Conservation (phyloP, 2,797 vertebrate genomes). For the Amblyraja radiata region DNA sequence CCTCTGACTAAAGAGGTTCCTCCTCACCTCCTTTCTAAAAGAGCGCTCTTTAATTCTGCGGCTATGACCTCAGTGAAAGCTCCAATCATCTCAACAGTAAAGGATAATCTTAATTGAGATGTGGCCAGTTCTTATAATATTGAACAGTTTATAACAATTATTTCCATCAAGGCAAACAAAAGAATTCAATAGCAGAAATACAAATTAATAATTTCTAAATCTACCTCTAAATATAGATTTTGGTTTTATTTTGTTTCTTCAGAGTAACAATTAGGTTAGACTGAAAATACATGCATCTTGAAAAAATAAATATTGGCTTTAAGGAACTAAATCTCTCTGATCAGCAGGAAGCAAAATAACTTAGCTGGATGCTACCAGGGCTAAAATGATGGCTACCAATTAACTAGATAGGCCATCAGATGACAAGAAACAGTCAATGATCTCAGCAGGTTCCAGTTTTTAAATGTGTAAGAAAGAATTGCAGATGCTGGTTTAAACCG, state of each 20-base stretch:
- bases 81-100: no score
- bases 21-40: no score
- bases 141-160: no score
- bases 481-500: no score
- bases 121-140: no score
- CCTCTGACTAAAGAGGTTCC: no score
- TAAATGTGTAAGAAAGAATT: background rate
- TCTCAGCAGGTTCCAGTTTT: background rate
- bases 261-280: background rate
- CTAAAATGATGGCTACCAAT: background rate
- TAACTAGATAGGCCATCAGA: background rate
- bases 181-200: no score
- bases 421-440: background rate
- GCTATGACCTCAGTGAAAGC: no score
- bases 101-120: no score
- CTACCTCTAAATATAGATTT: background rate
- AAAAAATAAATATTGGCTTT: background rate
- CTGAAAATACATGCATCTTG: background rate
- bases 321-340: background rate
- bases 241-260: background rate
- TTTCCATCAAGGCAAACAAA: no score
- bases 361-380: background rate
- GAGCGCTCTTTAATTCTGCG: no score
- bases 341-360: background rate
- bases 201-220: background rate